These are phyloP conservation scores for Drosophila colorata DNA, from an alignment of 2,888 invertebrate species.

Conservation along the genomic window DNA sequence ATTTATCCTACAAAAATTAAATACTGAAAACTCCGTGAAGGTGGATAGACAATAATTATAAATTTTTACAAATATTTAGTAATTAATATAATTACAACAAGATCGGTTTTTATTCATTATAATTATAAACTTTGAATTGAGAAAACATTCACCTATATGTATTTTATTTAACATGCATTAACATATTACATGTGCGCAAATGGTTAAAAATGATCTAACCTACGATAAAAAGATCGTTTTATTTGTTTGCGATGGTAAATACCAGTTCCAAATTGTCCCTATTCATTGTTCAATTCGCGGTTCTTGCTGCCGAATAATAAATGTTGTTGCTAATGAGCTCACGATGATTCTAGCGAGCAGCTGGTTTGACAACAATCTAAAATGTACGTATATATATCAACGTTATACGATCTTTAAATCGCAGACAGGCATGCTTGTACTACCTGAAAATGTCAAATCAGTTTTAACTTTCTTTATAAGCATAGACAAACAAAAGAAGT, in stretches of 20 bases:
- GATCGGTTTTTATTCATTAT: no score
- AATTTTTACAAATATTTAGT: no score
- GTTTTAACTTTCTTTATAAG: conserved; percentile 63
- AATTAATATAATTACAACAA: no score
- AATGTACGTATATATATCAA: conserved; percentile 6
- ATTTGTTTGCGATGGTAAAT: conserved; percentile 4
- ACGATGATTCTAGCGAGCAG: conserved; percentile 5
- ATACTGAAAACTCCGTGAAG: no score
- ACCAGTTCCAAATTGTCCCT: conserved; percentile 28
- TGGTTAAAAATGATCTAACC: no score
- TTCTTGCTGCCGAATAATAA: conserved; percentile 10
- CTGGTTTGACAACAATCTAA: conserved; percentile 73
- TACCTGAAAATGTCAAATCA: conserved; percentile 37
- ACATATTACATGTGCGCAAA: background rate
- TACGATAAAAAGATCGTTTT: background rate
- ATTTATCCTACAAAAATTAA: no score
- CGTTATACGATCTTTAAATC: conserved; percentile 4
- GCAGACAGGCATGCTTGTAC: background rate
- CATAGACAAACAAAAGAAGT: conserved; percentile 31
- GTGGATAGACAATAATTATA: no score
- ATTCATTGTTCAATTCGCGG: conserved; percentile 32
- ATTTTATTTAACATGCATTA: background rate
- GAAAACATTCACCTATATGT: no score
- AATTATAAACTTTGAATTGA: no score
- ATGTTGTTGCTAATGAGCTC: conserved; percentile 47